A percentile compares a stretch with the other conserved stretches of the same genome.
Evolutionary conservation across 2,888 invertebrate species (phyloP).

Genomic region (Spatulosminthurus flaviceps): DNA sequence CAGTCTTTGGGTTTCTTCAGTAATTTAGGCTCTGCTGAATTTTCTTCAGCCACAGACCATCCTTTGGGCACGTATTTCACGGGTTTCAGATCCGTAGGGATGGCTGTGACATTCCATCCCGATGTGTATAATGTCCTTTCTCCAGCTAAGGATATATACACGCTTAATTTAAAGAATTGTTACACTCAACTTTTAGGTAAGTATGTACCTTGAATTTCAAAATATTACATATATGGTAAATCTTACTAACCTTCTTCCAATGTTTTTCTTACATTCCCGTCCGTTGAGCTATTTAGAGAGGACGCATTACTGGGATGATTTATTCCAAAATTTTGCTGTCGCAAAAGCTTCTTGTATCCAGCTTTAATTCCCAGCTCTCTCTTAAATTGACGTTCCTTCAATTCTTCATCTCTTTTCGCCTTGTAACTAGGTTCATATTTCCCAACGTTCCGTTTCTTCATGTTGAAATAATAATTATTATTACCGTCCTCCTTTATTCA

Average conservation of each 20-base stretch:
- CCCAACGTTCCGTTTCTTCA: background rate
- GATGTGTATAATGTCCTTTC: background rate
- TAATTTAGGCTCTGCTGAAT: background rate
- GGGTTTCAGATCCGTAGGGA: background rate
- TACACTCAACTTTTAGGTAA: too few relatives aligned
- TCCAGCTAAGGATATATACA: background rate
- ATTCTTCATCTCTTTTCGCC: background rate
- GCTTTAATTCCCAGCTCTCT: constrained; percentile 34
- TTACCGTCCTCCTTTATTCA: too few relatives aligned
- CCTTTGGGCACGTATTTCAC: background rate
- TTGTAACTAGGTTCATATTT: background rate
- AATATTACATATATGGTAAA: too few relatives aligned
- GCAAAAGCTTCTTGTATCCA: constrained; percentile 1
- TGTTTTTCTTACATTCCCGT: too few relatives aligned
- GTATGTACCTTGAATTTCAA: too few relatives aligned
- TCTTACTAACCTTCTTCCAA: too few relatives aligned
- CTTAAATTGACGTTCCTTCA: background rate
- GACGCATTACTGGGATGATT: too few relatives aligned
- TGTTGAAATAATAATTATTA: too few relatives aligned
- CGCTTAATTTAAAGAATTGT: too few relatives aligned
- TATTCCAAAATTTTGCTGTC: background rate
- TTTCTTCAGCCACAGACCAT: background rate
- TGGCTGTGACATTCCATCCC: background rate
- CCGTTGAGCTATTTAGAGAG: too few relatives aligned
- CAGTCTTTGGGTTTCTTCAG: background rate